Percentiles rank a stretch among this genome's conserved stretches.
Conservation (phyloP, 2,113 vertebrate genomes). For the Plecturocebus donacophilus region DNA sequence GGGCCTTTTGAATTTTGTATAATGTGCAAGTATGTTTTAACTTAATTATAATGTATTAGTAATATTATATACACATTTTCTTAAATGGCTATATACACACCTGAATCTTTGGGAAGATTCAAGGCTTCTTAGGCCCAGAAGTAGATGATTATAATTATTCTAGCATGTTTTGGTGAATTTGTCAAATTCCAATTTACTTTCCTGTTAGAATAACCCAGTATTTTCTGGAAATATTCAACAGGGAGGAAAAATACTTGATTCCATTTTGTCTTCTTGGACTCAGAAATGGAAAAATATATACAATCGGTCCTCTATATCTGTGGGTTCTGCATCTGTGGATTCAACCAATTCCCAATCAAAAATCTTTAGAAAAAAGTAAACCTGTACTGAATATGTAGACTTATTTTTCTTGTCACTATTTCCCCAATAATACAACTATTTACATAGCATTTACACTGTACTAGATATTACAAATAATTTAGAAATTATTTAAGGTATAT, state of each 20-base stretch:
- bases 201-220: neutral
- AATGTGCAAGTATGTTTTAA: neutral
- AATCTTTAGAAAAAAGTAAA: neutral
- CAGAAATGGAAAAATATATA: neutral
- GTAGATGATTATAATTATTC: neutral
- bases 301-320: neutral
- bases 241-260: neutral
- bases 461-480: neutral
- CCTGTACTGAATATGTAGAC: neutral
- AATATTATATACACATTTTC: neutral
- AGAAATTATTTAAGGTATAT: neutral
- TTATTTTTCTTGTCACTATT: neutral
- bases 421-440: neutral
- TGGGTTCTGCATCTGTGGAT: neutral
- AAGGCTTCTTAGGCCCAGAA: neutral
- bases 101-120: neutral
- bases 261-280: neutral
- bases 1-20: neutral
- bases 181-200: neutral
- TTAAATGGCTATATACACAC: neutral
- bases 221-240: slow-evolving; percentile 36
- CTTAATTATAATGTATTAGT: neutral
- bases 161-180: neutral
- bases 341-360: neutral
- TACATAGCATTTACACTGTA: neutral